Percentiles rank a stretch among this genome's conserved stretches.
phyloP scores from a whole-genome alignment of 2,888 invertebrate genomes.

The Steinernema carpocapsae region DNA sequence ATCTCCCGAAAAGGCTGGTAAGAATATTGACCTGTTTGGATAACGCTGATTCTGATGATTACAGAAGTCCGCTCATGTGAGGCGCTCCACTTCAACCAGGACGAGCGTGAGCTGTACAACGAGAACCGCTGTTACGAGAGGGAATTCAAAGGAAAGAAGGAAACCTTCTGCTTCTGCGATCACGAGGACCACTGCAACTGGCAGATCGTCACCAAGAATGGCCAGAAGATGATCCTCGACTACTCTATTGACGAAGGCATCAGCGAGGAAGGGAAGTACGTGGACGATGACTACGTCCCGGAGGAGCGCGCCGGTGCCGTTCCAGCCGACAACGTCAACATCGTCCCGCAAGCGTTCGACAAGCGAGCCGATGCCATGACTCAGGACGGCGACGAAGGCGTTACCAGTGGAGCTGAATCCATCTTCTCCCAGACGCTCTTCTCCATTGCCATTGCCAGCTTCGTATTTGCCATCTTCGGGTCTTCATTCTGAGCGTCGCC shows the following conservation, averaged over 20 bases:
- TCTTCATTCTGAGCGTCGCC: no score
- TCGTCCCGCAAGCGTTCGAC: no score
- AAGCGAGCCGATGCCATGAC: no score
- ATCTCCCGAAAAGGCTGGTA: neutral
- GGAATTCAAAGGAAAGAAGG: neutral
- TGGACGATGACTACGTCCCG: neutral
- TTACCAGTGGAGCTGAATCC: no score
- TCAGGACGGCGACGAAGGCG: no score
- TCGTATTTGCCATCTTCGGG: no score
- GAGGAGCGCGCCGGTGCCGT: neutral
- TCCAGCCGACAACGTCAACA: neutral
- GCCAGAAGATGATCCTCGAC: neutral
- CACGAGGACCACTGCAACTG: slow-evolving; percentile 2
- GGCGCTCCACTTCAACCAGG: neutral
- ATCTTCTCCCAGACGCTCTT: no score
- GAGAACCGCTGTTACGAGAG: neutral
- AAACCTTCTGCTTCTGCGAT: slow-evolving; percentile 20
- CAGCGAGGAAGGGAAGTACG: neutral
- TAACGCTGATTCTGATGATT: neutral
- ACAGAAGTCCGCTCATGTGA: slow-evolving; percentile 22
- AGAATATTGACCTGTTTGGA: neutral
- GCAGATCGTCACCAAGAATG: neutral
- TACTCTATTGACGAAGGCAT: neutral
- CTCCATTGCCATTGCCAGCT: no score
- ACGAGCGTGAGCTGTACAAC: neutral